Conservation (phyloP, 2,888 invertebrate genomes). For the Eupithecia subfuscata region DNA sequence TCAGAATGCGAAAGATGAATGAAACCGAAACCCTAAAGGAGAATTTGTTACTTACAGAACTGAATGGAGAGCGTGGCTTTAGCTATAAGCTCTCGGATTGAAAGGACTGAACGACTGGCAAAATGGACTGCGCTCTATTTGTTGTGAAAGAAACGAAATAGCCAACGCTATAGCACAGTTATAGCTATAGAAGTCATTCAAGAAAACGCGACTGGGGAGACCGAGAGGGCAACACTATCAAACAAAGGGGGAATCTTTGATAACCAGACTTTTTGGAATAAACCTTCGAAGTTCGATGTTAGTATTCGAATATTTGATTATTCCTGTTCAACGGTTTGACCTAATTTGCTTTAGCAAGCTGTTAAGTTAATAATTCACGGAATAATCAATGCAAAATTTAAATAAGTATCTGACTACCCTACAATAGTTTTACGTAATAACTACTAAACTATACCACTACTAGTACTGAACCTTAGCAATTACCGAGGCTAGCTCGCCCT, state of each 20-base stretch:
- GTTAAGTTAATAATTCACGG: background rate
- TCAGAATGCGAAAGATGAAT: constrained; percentile 12
- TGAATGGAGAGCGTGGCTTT: constrained; percentile 35
- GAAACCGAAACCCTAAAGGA: constrained; percentile 26
- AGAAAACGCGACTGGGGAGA: background rate
- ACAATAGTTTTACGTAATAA: background rate
- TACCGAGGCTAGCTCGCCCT: background rate
- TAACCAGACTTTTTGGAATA: background rate
- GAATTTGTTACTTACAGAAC: constrained; percentile 35
- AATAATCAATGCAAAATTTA: background rate
- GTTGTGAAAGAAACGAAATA: constrained; percentile 27
- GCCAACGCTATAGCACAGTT: constrained; percentile 5
- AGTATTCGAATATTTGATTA: background rate
- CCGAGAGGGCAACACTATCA: background rate
- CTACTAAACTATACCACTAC: too few species aligned
- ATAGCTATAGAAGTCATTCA: background rate
- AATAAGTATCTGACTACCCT: background rate
- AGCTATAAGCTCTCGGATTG: constrained; percentile 32
- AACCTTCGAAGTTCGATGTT: background rate
- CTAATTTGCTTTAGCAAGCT: background rate
- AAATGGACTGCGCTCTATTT: constrained; percentile 35
- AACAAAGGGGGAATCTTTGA: background rate
- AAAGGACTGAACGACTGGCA: constrained; percentile 34
- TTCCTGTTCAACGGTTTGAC: background rate
- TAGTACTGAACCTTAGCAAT: background rate